Conservation (phyloP, 2,797 vertebrate species). For the Sandelia bainsii region DNA sequence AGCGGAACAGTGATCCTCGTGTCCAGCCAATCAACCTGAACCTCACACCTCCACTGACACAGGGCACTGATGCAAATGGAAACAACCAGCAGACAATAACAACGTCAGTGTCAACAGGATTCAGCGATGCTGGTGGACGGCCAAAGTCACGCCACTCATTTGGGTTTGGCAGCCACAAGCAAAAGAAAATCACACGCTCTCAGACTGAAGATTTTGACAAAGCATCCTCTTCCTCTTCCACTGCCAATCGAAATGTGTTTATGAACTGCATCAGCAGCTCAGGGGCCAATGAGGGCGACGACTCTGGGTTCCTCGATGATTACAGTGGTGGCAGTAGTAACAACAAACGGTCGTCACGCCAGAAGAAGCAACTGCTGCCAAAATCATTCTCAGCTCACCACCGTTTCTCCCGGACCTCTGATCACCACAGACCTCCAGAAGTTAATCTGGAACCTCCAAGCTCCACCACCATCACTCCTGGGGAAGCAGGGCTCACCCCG, state of each 20-base stretch:
- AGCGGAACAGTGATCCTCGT: constrained; percentile 86
- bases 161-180: constrained; percentile 89
- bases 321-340: constrained; percentile 80
- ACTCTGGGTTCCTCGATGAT: constrained; percentile 95
- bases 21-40: constrained; percentile 82
- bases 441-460: constrained; percentile 80
- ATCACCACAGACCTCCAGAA: constrained; percentile 80
- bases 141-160: constrained; percentile 90
- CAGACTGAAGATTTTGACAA: constrained; percentile 95
- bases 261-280: constrained; percentile 97
- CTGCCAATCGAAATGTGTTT: constrained; percentile 92
- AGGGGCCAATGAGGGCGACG: constrained; percentile 92
- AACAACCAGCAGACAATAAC: constrained; percentile 77
- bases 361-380: constrained; percentile 92
- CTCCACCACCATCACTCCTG: constrained; percentile 55
- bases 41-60: constrained; percentile 71
- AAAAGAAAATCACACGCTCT: constrained; percentile 94
- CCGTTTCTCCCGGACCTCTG: constrained; percentile 89
- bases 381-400: constrained; percentile 96
- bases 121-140: constrained; percentile 86
- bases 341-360: constrained; percentile 83
- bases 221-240: constrained; percentile 77
- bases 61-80: constrained; percentile 75
- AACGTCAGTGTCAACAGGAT: constrained; percentile 72
- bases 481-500: constrained; percentile 74